Evolutionary conservation across 1,140 invertebrate genomes (phyloP).

Genomic region (Camponotus pennsylvanicus): DNA sequence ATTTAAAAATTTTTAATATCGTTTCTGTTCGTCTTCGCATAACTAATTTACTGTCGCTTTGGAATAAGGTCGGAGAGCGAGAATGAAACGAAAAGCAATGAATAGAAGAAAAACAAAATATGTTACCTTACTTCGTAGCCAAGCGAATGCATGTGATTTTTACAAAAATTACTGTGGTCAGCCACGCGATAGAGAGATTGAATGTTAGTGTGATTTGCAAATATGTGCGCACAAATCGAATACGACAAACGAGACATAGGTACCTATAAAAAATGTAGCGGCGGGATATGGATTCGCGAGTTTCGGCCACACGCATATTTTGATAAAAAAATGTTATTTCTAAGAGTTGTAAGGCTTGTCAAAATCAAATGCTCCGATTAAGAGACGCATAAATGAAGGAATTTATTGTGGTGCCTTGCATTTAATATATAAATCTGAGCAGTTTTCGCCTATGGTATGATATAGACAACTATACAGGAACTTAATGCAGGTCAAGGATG

Average conservation of each 20-base stretch:
- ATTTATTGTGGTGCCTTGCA: neutral
- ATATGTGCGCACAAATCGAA: neutral
- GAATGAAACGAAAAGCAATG: neutral
- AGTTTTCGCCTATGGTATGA: neutral
- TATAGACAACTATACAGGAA: neutral
- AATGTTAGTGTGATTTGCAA: constrained; percentile 13
- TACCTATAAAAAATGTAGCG: constrained; percentile 33
- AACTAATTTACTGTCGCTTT: neutral
- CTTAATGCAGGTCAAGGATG: neutral
- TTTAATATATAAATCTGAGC: neutral
- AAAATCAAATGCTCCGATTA: constrained; percentile 10
- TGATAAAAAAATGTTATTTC: constrained; percentile 29
- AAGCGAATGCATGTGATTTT: neutral
- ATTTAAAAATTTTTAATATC: neutral
- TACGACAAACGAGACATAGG: constrained; percentile 2
- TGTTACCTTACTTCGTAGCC: neutral
- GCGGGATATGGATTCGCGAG: neutral
- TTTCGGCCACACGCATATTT: constrained; percentile 12
- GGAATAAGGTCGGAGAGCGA: neutral
- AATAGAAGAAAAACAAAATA: neutral
- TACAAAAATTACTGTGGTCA: neutral
- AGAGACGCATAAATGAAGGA: neutral
- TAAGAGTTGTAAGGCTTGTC: neutral
- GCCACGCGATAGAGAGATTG: neutral
- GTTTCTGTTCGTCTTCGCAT: neutral